phyloP scores from a whole-genome alignment of 2,113 vertebrate genomes.

The Agapornis roseicollis region DNA sequence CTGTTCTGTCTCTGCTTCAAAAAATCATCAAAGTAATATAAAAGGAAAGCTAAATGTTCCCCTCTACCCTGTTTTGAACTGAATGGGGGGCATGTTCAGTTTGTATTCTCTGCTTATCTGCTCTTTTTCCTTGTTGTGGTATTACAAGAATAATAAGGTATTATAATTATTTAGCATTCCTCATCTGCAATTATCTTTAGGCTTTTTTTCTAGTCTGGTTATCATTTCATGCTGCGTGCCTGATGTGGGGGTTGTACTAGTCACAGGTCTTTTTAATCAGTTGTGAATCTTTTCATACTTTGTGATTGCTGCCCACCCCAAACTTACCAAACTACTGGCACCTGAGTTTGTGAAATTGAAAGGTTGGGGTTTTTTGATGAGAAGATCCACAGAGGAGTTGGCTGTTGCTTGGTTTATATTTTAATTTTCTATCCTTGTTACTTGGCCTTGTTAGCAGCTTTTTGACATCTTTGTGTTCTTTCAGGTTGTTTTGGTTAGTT shows the following conservation, averaged over 20 bases:
- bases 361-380: background rate
- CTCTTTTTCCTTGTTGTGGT: constrained; percentile 12
- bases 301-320: background rate
- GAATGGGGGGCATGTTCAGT: background rate
- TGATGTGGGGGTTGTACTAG: background rate
- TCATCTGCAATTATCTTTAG: background rate
- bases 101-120: constrained; percentile 25
- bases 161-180: constrained; percentile 23
- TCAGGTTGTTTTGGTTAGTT: background rate
- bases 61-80: background rate
- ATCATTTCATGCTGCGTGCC: background rate
- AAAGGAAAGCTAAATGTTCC: background rate
- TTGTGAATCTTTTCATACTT: background rate
- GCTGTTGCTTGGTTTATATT: background rate
- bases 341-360: background rate
- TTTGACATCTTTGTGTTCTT: background rate
- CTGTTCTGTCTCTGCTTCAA: background rate
- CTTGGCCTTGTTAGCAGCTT: background rate
- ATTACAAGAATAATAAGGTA: background rate
- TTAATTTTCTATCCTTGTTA: background rate
- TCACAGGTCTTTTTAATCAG: background rate
- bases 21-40: constrained; percentile 44
- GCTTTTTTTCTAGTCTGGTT: background rate
- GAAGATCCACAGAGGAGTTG: background rate
- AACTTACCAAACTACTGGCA: background rate